phyloP scores from a whole-genome alignment of 2,113 vertebrate species.

The Oncorhynchus mykiss region DNA sequence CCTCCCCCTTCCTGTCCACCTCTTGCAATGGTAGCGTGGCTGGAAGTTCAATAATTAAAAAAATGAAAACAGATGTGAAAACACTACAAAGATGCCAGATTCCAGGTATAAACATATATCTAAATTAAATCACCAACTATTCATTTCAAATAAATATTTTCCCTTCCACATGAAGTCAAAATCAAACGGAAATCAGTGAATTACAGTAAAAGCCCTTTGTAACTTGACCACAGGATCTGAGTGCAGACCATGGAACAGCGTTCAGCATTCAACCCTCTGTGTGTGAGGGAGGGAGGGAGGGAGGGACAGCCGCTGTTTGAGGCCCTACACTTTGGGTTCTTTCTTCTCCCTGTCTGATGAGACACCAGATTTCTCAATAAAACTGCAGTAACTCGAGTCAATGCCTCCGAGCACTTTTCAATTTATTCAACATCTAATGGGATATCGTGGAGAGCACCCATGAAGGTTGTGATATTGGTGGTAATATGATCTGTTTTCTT shows the following conservation, averaged over 20 bases:
- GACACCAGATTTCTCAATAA: constrained; percentile 67
- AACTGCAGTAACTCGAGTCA: constrained; percentile 56
- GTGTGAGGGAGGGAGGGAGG: background rate
- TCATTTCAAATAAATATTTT: background rate
- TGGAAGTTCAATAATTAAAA: too few species aligned
- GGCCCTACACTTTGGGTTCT: background rate
- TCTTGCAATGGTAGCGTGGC: too few species aligned
- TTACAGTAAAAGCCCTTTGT: constrained; percentile 9
- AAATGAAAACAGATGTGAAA: too few species aligned
- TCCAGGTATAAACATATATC: too few species aligned
- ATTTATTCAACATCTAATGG: constrained; percentile 32
- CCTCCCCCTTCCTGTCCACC: too few species aligned
- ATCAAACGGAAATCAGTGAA: background rate
- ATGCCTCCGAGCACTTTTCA: constrained; percentile 17
- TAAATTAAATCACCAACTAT: background rate
- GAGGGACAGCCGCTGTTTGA: background rate
- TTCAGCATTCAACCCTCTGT: background rate
- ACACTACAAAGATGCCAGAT: too few species aligned
- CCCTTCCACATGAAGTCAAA: background rate
- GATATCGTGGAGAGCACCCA: constrained; percentile 43
- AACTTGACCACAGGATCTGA: constrained; percentile 17
- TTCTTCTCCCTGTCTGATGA: background rate
- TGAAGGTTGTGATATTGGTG: constrained; percentile 6
- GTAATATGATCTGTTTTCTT: constrained; percentile 56
- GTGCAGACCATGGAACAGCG: background rate